Percentiles rank a stretch among this genome's conserved stretches.
Conservation (phyloP, 64 coral and sea anemone species). For the Pocillopora verrucosa region DNA sequence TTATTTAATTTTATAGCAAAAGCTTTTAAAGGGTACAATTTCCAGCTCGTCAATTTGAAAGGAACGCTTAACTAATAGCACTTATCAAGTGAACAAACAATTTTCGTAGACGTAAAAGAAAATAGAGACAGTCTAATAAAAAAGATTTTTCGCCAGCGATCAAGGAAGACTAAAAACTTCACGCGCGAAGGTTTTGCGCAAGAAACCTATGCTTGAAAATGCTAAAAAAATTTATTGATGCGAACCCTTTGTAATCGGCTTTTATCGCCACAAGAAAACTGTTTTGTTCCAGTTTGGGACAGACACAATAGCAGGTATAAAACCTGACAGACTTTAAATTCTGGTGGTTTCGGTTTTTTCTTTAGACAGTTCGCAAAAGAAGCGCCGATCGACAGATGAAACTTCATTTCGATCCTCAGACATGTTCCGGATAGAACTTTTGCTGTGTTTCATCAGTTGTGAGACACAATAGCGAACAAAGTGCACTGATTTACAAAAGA, state of each 20-base stretch:
- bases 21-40: constrained; percentile 33
- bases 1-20: constrained; percentile 4
- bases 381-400: background rate
- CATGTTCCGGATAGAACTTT: background rate
- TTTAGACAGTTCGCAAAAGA: background rate
- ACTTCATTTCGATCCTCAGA: background rate
- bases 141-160: background rate
- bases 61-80: background rate
- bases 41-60: background rate
- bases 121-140: background rate
- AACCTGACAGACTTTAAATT: background rate
- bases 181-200: background rate
- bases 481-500: background rate
- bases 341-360: background rate
- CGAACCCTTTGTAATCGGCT: background rate
- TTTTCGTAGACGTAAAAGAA: background rate
- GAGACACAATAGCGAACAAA: background rate
- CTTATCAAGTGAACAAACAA: background rate
- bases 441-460: background rate
- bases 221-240: constrained; percentile 2
- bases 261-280: constrained; percentile 25
- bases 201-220: background rate
- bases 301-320: constrained; percentile 14
- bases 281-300: constrained; percentile 28
- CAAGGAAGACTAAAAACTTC: constrained; percentile 5